phyloP scores from a whole-genome alignment of 2,888 invertebrate species.

The Pecten maximus region DNA sequence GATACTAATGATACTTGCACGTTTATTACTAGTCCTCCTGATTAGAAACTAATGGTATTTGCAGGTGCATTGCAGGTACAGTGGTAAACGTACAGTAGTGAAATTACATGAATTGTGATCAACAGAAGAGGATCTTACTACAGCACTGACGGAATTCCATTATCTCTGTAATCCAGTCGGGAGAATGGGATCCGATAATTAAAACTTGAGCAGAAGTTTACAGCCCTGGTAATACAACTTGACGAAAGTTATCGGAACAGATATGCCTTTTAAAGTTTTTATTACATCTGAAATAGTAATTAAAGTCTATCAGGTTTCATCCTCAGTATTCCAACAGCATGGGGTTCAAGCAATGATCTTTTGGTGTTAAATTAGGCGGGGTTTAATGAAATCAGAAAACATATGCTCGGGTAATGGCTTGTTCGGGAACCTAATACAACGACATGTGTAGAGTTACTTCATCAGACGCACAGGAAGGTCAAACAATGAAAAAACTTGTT shows the following conservation, averaged over 20 bases:
- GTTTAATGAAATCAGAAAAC: background rate
- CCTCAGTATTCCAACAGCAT: background rate
- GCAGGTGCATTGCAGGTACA: background rate
- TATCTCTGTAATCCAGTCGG: background rate
- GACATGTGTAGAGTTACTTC: background rate
- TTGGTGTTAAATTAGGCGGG: slow-evolving; percentile 9
- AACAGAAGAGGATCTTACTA: background rate
- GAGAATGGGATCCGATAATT: background rate
- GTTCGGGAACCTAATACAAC: background rate
- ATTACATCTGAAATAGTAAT: slow-evolving; percentile 29
- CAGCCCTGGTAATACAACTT: background rate
- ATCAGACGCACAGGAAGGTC: background rate
- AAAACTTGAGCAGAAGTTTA: background rate
- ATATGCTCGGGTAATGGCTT: background rate
- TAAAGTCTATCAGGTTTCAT: slow-evolving; percentile 2
- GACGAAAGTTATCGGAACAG: slow-evolving; percentile 17
- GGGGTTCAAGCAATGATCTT: background rate
- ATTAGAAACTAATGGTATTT: too few relatives aligned
- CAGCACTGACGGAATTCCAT: background rate
- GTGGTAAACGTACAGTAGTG: too few relatives aligned
- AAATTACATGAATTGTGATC: background rate
- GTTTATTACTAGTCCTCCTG: background rate
- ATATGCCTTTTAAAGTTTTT: background rate
- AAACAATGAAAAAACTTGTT: background rate
- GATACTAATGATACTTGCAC: background rate